These are phyloP conservation scores for Babyrousa celebensis DNA, from an alignment of 2,797 vertebrate species.

Conservation along the genomic window DNA sequence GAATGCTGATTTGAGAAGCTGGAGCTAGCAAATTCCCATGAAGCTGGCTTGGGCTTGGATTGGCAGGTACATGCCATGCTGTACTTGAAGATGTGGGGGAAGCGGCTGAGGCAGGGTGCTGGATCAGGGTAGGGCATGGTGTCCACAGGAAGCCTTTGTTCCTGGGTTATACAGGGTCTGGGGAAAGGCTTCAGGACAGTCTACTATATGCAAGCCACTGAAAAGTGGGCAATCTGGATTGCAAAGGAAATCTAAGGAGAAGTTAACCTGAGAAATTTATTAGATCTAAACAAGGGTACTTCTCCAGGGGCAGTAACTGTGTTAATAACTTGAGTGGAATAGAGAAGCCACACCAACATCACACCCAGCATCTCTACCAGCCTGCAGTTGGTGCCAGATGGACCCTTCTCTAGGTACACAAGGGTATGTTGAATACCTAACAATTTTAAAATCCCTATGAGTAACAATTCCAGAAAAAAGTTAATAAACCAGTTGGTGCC, in stretches of 20 bases:
- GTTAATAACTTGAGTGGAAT: not conserved
- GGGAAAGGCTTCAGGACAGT: not conserved
- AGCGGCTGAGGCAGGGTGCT: not conserved
- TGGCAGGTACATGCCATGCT: not conserved
- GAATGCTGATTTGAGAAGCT: not conserved
- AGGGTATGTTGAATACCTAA: not conserved
- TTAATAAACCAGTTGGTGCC: not conserved
- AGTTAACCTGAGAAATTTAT: not conserved
- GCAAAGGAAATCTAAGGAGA: not conserved
- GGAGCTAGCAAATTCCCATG: not conserved
- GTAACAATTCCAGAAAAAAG: not conserved
- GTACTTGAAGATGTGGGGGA: not conserved
- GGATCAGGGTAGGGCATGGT: not conserved
- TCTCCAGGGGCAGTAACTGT: not conserved
- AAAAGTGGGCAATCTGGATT: not conserved
- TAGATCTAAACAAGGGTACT: not conserved
- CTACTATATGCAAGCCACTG: not conserved
- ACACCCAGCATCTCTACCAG: not conserved
- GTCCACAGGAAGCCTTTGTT: not conserved
- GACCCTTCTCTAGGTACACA: not conserved
- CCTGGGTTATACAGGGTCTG: not conserved
- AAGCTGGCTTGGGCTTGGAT: not conserved
- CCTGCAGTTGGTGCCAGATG: not conserved
- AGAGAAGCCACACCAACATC: not conserved
- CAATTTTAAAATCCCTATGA: constrained; percentile 13